Conservation (phyloP, 2,797 vertebrate species). For the Chelidonichthys spinosus region DNA sequence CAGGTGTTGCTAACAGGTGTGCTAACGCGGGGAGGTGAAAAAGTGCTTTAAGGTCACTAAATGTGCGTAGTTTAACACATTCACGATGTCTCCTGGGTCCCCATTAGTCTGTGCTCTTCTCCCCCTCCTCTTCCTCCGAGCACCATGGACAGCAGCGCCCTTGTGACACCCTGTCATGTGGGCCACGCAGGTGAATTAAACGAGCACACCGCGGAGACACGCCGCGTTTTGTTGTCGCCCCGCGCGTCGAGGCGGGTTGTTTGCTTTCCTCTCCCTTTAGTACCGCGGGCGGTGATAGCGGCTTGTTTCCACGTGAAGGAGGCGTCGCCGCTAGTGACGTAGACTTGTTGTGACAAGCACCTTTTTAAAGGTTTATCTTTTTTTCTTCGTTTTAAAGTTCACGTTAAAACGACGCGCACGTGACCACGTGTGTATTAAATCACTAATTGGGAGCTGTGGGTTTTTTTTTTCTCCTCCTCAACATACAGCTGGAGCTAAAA, state of each 20-base stretch:
- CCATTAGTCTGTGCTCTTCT: not conserved
- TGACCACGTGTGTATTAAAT: not conserved
- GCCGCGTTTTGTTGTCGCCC: not conserved
- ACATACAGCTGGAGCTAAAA: not conserved
- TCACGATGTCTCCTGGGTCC: not conserved
- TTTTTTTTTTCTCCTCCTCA: too few relatives aligned
- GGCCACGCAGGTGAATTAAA: not conserved
- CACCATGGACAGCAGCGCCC: conserved; percentile 49
- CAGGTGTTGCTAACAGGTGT: too few relatives aligned
- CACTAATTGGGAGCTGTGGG: not conserved
- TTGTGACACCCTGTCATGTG: conserved; percentile 16
- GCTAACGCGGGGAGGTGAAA: not conserved
- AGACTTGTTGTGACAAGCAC: not conserved
- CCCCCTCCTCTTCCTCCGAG: conserved; percentile 34
- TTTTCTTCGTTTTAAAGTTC: too few relatives aligned
- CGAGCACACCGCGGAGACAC: not conserved
- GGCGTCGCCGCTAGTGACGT: not conserved
- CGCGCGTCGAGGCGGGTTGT: not conserved
- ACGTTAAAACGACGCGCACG: not conserved
- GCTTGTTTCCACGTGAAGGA: not conserved
- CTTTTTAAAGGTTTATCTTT: not conserved
- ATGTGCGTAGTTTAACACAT: not conserved
- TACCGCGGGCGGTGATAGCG: conserved; percentile 46
- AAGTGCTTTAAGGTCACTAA: conserved; percentile 11
- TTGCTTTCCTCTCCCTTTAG: conserved; percentile 38